Base-by-base conservation (phyloP, 1,140 invertebrate species). In the Macrocentrus cingulum region DNA sequence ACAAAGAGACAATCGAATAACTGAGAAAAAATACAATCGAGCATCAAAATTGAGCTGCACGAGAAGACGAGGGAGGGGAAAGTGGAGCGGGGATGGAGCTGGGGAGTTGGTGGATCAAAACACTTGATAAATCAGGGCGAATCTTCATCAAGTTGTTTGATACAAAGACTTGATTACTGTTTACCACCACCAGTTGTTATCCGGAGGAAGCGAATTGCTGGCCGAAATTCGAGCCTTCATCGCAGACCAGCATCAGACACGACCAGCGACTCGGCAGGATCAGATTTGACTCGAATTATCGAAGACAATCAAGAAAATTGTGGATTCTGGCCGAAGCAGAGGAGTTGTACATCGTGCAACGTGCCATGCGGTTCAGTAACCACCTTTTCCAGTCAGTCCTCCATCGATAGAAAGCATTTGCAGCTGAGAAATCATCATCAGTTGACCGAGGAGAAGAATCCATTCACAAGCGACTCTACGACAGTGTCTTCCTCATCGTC, bases 151-250 rank as follows among this genome's bases (percentile, higher is more conserved):
- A 32, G 22, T 5, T 58, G 51, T 51, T 50, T 51, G 18, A 51
- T 51, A 9, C 55, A 56, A 42, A 52, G 37, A 41, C 53, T 32
- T 41, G 52, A 56, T 49, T n/a, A n/a, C n/a, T 52, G 59, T 53
- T 39, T 59, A 1, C 62, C 62, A 37, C 62, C 62, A 2, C 62
- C 62, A 15, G 62, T 64, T 18, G 56, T 64, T 0, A 64, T 64
- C 20, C 36, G 62, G 13, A 45, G 62, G 2, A 64, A 64, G 18
- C 51, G 50, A n/a, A 61, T 61, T 7, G 15, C 11, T 9, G 18
- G 49, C 13, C 29, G 18, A 42, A n/a, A 32, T 8, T 44, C 22
- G 2, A 22, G n/a, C 5, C 20, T 39, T 13, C n/a, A 34, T 19
- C 36, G 34, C 5, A 34, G 49, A 51, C 57, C 50, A 39, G 19